These are phyloP conservation scores for Thamnaconus septentrionalis DNA, from an alignment of 2,113 vertebrate species.

Conservation along the genomic window DNA sequence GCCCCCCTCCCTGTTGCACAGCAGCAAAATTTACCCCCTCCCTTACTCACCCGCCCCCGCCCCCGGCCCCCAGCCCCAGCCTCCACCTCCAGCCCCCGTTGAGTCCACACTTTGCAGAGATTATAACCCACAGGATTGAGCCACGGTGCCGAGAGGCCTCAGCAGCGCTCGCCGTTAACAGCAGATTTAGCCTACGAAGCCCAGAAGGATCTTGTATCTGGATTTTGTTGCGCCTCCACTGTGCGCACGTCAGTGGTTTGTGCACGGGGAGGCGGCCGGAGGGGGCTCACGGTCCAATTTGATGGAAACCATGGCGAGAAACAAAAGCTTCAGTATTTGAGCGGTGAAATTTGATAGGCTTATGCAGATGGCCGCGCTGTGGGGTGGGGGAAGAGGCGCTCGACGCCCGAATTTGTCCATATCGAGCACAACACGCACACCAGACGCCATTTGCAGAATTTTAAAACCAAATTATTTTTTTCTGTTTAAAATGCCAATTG, in stretches of 20 bases:
- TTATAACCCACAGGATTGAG: constrained; percentile 54
- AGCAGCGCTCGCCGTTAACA: constrained; percentile 38
- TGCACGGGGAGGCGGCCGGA: constrained; percentile 30
- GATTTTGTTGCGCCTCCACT: constrained; percentile 50
- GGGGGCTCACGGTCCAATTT: constrained; percentile 4
- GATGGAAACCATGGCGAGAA: constrained; percentile 45
- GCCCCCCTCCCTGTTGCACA: constrained; percentile 61
- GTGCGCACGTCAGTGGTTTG: constrained; percentile 32
- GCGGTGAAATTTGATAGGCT: constrained; percentile 55
- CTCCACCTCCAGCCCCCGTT: constrained; percentile 34
- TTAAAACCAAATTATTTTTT: too few species aligned
- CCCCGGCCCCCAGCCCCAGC: constrained; percentile 7
- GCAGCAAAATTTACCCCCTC: constrained; percentile 58
- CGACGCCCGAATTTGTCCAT: constrained; percentile 33
- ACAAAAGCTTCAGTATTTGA: constrained; percentile 44
- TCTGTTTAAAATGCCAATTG: constrained; percentile 1
- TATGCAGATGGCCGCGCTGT: constrained; percentile 51
- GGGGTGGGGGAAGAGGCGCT: constrained; percentile 11
- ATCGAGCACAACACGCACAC: constrained; percentile 31
- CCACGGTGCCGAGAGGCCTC: constrained; percentile 53
- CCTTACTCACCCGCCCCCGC: too few species aligned
- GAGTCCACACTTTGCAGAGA: constrained; percentile 47
- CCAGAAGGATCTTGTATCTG: constrained; percentile 39
- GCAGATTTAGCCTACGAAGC: constrained; percentile 54
- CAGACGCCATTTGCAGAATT: constrained; percentile 22